Conservation (phyloP, 2,888 invertebrate genomes). For the Cheilosia impressa region DNA sequence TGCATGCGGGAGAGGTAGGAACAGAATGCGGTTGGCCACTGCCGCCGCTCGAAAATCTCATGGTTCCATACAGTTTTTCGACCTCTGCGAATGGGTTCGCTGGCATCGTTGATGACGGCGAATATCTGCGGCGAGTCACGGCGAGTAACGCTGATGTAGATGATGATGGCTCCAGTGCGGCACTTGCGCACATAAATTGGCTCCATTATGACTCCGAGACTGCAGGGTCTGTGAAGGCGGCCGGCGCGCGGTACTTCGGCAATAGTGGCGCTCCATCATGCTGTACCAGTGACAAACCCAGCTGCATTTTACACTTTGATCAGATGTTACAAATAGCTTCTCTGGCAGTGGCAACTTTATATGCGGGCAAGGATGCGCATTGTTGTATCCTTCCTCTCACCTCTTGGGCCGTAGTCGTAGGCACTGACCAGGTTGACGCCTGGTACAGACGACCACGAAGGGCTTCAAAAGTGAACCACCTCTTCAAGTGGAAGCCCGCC, state of each 20-base stretch:
- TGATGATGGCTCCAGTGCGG: conserved; percentile 53
- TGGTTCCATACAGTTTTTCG: conserved; percentile 76
- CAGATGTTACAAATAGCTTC: conserved; percentile 55
- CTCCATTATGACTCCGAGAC: conserved; percentile 73
- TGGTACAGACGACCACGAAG: conserved; percentile 15
- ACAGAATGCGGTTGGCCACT: conserved; percentile 2
- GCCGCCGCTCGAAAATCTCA: conserved; percentile 50
- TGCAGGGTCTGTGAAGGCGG: conserved; percentile 7
- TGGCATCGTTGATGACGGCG: conserved; percentile 57
- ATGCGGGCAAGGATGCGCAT: conserved; percentile 53
- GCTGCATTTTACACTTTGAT: conserved; percentile 21
- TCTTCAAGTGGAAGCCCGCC: background rate
- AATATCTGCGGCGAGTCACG: conserved; percentile 46
- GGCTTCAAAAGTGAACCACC: conserved; percentile 7
- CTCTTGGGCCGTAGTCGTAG: background rate
- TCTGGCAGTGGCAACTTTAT: conserved; percentile 18
- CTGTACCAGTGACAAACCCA: conserved; percentile 43
- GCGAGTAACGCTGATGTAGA: conserved; percentile 30
- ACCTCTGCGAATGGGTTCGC: conserved; percentile 69
- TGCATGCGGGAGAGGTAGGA: conserved; percentile 27
- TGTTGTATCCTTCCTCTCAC: conserved; percentile 31
- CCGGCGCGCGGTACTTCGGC: background rate
- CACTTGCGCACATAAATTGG: conserved; percentile 66
- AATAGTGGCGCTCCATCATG: conserved; percentile 23
- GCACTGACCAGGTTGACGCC: conserved; percentile 31